Evolutionary conservation across 2,888 invertebrate species (phyloP).

Genomic region (Unio pictorum): DNA sequence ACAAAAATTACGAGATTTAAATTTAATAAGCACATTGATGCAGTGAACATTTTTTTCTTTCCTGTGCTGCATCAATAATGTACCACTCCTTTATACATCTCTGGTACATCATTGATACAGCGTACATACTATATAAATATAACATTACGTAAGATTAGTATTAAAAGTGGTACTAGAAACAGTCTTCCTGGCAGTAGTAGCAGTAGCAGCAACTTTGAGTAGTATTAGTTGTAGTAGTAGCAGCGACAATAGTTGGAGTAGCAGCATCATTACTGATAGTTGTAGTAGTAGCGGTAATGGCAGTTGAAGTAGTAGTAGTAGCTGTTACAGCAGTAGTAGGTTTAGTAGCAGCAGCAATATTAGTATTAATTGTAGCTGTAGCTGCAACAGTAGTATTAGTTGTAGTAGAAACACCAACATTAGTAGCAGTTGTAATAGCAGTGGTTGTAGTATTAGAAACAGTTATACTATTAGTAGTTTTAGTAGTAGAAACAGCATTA

Average conservation of each 20-base stretch:
- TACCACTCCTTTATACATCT: too few relatives aligned
- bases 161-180: too few relatives aligned
- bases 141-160: too few relatives aligned
- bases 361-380: conserved; percentile 10
- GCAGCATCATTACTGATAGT: conserved; percentile 7
- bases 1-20: too few relatives aligned
- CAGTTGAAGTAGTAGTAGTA: conserved; percentile 14
- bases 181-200: too few relatives aligned
- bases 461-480: conserved; percentile 9
- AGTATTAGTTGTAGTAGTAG: conserved; percentile 9
- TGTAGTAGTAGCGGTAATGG: conserved; percentile 14
- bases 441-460: conserved; percentile 6
- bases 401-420: conserved; percentile 8
- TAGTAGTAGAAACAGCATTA: neutral
- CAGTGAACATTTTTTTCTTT: too few relatives aligned
- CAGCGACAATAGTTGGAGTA: conserved; percentile 8
- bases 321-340: conserved; percentile 10
- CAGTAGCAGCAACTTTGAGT: conserved; percentile 2
- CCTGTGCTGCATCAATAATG: too few relatives aligned
- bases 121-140: too few relatives aligned
- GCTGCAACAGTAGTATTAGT: conserved; percentile 15
- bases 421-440: conserved; percentile 4
- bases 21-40: too few relatives aligned
- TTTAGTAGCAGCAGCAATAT: conserved; percentile 3
- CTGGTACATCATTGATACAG: too few relatives aligned